phyloP scores from a whole-genome alignment of 2,113 vertebrate genomes.

The Hippolais icterina region DNA sequence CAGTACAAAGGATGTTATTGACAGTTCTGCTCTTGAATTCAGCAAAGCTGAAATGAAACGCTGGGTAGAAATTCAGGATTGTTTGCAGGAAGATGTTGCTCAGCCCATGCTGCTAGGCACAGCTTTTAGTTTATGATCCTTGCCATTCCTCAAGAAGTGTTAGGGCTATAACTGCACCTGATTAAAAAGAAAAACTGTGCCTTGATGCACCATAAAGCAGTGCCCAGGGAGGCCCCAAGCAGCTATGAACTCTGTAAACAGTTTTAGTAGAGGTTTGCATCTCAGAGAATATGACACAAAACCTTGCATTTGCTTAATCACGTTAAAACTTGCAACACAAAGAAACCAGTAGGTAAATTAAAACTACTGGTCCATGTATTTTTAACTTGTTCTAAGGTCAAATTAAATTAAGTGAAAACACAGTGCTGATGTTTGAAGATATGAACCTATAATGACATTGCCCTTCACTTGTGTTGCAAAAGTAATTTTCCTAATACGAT shows the following conservation, averaged over 20 bases:
- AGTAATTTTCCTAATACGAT: not conserved
- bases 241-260: not conserved
- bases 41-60: not conserved
- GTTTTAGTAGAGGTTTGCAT: not conserved
- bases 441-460: not conserved
- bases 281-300: not conserved
- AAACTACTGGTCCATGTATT: not conserved
- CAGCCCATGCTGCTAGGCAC: not conserved
- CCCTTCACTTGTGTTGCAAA: not conserved
- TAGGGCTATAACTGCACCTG: not conserved
- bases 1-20: not conserved
- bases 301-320: not conserved
- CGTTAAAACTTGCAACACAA: not conserved
- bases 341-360: not conserved
- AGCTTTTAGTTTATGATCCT: not conserved
- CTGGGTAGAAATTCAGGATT: not conserved
- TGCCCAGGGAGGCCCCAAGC: not conserved
- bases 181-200: not conserved
- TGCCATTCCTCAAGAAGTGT: not conserved
- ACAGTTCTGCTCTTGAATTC: not conserved
- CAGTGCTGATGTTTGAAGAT: not conserved
- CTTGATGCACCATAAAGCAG: not conserved
- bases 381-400: conserved; percentile 10
- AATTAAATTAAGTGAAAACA: not conserved
- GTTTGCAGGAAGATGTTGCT: not conserved